Percentiles rank a stretch among this genome's conserved stretches.
Conservation (phyloP, 2,888 invertebrate species). For the Drosophila ezoana region DNA sequence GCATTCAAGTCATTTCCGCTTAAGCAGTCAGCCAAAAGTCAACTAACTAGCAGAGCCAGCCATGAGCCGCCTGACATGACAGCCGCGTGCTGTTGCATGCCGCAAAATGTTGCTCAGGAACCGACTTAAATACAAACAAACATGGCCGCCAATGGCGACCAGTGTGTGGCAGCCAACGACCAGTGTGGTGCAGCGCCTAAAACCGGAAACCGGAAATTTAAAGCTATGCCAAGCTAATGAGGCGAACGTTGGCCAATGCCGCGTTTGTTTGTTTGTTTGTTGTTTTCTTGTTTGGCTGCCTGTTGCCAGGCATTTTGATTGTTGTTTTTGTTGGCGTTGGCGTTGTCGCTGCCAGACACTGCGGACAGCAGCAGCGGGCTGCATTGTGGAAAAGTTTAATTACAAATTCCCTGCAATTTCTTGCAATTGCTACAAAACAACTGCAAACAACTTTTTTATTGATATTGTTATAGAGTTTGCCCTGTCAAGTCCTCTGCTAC, state of each 20-base stretch:
- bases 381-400: conserved; percentile 74
- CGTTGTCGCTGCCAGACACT: conserved; percentile 63
- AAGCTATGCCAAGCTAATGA: conserved; percentile 77
- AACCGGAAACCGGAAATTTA: conserved; percentile 81
- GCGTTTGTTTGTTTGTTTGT: conserved; percentile 40
- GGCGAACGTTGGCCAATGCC: conserved; percentile 55
- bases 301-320: conserved; percentile 70
- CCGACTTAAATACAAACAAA: conserved; percentile 81
- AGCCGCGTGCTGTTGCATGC: conserved; percentile 71
- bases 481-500: conserved; percentile 27
- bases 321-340: conserved; percentile 30
- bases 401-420: conserved; percentile 72
- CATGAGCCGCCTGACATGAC: conserved; percentile 60
- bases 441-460: conserved; percentile 73
- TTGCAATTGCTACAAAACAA: conserved; percentile 65
- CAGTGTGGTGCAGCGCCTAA: conserved; percentile 38
- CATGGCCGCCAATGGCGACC: conserved; percentile 69
- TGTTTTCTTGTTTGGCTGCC: conserved; percentile 37
- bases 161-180: not conserved
- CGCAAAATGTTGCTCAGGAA: conserved; percentile 77
- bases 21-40: conserved; percentile 69
- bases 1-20: conserved; percentile 82
- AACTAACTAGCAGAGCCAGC: conserved; percentile 27
- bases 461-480: conserved; percentile 70
- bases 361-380: conserved; percentile 71